phyloP scores from a whole-genome alignment of 1,140 invertebrate genomes.

The Trichonephila clavata region DNA sequence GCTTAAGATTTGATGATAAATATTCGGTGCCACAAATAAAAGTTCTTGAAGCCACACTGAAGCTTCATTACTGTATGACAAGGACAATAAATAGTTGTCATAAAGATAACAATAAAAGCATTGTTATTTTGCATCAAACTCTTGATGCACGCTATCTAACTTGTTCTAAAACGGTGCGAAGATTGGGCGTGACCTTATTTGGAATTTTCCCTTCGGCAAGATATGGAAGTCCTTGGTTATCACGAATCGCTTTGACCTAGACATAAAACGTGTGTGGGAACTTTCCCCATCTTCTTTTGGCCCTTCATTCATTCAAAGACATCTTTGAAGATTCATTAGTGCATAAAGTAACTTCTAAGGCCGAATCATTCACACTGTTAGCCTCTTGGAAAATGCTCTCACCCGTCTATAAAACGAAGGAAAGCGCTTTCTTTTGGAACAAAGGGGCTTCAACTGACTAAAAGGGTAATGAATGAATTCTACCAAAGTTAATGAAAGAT shows the following conservation, averaged over 20 bases:
- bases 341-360: conserved; percentile 30
- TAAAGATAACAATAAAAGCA: not conserved
- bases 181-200: conserved; percentile 25
- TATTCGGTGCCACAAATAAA: not conserved
- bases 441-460: not conserved
- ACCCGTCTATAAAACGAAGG: not conserved
- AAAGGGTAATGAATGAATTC: not conserved
- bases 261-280: conserved; percentile 44
- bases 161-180: conserved; percentile 5
- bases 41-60: not conserved
- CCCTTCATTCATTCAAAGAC: conserved; percentile 10
- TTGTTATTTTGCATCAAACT: conserved; percentile 4
- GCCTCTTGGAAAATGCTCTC: not conserved
- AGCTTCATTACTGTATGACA: not conserved
- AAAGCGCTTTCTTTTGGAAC: not conserved
- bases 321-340: conserved; percentile 35
- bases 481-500: too few species aligned
- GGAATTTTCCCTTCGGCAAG: not conserved
- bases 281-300: not conserved
- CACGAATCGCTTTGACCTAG: conserved; percentile 38
- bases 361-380: conserved; percentile 2
- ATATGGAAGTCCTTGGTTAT: conserved; percentile 26
- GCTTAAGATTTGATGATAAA: not conserved
- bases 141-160: not conserved
- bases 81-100: conserved; percentile 5